Conservation (phyloP, 1,140 invertebrate genomes). For the Caenorhabditis brenneri region DNA sequence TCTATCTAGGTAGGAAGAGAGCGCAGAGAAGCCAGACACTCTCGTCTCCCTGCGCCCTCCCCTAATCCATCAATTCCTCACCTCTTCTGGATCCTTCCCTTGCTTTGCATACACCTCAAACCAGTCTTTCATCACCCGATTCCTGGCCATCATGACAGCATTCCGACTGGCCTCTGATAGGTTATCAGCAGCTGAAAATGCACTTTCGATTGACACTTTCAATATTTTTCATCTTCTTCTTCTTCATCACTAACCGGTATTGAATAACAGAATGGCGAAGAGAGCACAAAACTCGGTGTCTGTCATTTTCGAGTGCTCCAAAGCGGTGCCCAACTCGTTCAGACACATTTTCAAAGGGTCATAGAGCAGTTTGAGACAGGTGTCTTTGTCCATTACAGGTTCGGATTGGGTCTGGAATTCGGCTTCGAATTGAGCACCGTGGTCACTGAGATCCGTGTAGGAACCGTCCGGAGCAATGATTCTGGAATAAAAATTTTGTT, state of each 20-base stretch:
- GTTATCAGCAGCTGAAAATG: conserved; percentile 38
- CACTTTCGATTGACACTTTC: conserved; percentile 17
- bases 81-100: background rate
- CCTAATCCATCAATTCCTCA: too few relatives aligned
- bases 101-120: conserved; percentile 22
- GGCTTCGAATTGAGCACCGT: background rate
- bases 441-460: background rate
- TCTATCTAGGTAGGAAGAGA: background rate
- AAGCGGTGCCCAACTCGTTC: background rate
- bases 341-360: background rate
- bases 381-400: background rate
- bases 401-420: background rate
- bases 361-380: conserved; percentile 19
- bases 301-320: conserved; percentile 20
- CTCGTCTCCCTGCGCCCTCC: background rate
- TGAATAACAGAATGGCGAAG: conserved; percentile 25
- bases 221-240: too few relatives aligned
- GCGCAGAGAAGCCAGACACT: background rate
- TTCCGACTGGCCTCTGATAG: background rate
- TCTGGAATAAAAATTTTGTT: background rate
- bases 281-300: conserved; percentile 36
- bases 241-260: background rate
- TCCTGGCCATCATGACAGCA: background rate
- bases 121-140: conserved; percentile 29
- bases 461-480: conserved; percentile 15